Conservation (phyloP, 1,140 invertebrate genomes). For the Pemphigus obesinymphae region DNA sequence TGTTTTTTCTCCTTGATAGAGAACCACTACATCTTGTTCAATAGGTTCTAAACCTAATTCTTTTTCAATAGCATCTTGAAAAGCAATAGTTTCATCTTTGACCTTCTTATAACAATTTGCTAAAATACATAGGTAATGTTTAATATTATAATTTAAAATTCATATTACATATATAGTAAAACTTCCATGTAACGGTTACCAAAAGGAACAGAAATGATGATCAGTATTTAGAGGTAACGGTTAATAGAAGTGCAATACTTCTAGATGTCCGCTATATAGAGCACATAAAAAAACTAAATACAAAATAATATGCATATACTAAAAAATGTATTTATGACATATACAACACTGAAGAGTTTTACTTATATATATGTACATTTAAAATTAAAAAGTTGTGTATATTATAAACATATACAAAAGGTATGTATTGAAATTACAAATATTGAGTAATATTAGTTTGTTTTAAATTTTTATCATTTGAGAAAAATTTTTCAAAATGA, state of each 20-base stretch:
- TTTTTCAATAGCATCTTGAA: slow-evolving; percentile 68
- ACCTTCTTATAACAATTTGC: slow-evolving; percentile 77
- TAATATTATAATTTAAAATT: too few relatives aligned
- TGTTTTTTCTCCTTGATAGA: slow-evolving; percentile 74
- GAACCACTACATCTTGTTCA: slow-evolving; percentile 75
- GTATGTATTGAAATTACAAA: not conserved
- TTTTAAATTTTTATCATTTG: not conserved
- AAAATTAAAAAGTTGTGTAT: not conserved
- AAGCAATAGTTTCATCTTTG: slow-evolving; percentile 69
- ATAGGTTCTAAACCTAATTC: slow-evolving; percentile 65
- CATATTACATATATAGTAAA: not conserved
- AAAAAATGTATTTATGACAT: not conserved
- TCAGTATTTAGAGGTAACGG: not conserved
- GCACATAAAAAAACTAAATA: not conserved
- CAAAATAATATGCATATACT: not conserved
- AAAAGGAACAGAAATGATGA: not conserved
- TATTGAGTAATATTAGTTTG: not conserved
- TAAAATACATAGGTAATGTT: too few relatives aligned
- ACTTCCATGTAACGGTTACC: not conserved
- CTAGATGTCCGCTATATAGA: not conserved
- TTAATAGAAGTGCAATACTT: not conserved
- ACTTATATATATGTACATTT: not conserved
- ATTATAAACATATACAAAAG: not conserved
- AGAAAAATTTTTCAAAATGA: not conserved
- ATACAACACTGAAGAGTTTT: not conserved